A percentile compares a stretch with the other conserved stretches of the same genome.
Evolutionary conservation across 2,797 vertebrate genomes (phyloP).

Genomic region (Kryptolebias ocellatus): DNA sequence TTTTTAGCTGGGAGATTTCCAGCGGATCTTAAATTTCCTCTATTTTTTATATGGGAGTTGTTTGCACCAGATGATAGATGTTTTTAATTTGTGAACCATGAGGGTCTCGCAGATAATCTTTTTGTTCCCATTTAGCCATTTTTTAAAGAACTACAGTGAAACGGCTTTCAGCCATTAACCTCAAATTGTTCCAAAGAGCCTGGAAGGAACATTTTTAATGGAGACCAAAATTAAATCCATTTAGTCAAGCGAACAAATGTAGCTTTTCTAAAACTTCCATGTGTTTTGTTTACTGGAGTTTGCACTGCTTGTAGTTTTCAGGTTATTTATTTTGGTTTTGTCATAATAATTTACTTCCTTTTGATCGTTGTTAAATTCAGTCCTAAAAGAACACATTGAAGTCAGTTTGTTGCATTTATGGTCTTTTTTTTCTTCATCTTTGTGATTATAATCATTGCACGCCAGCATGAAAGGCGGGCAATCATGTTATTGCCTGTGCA

Average conservation of each 20-base stretch:
- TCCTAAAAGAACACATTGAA: too few relatives aligned
- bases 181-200: slow-evolving; percentile 1
- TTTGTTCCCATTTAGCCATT: slow-evolving; percentile 4
- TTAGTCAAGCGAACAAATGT: neutral
- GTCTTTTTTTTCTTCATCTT: too few relatives aligned
- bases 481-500: too few relatives aligned
- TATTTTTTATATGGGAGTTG: slow-evolving; percentile 20
- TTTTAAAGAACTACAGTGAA: neutral
- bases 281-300: too few relatives aligned
- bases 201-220: neutral
- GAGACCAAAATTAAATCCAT: neutral
- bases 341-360: neutral
- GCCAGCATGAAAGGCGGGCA: too few relatives aligned
- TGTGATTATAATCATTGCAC: too few relatives aligned
- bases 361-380: too few relatives aligned
- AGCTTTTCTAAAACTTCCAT: neutral
- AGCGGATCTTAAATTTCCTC: slow-evolving; percentile 8
- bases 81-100: slow-evolving; percentile 26
- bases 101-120: neutral
- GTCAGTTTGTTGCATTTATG: too few relatives aligned
- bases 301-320: too few relatives aligned
- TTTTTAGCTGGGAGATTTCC: neutral
- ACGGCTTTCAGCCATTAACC: slow-evolving; percentile 5
- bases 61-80: slow-evolving; percentile 24
- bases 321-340: neutral